Evolutionary conservation across 2,113 vertebrate genomes (phyloP), one percentile per base, ranked within the genome.

Genomic region (Merops nubicus): DNA sequence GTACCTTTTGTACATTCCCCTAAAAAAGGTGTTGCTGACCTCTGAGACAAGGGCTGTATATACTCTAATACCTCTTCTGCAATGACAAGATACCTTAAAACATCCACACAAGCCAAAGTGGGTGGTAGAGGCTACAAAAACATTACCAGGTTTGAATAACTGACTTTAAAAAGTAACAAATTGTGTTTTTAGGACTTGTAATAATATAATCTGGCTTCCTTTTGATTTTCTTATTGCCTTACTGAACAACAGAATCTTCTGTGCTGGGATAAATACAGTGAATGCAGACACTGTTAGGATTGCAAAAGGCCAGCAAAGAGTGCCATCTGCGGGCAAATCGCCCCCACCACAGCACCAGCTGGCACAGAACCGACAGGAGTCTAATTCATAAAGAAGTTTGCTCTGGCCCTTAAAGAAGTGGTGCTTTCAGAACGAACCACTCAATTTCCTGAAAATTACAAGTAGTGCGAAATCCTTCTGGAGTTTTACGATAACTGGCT

Each of bases 261-360:
- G 31, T 5, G 48, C 10, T 0, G 2, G 21, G 68, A 21, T 14
- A 13, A 45, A 21, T 4, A 8, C 3, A 16, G 25, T 14, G n/a
- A 29, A 23, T 7, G 40, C 25, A 29, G 33, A 40, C 10, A 17
- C 9, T 1, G 1, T 4, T 12, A 3, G 5, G 12, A 10, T 7
- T 21, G 82, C 40, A 10, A 29, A 81, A 59, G 72, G 31, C 36
- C 33, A 74, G 72, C 72, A 45, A 36, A 68, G 31, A 8, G 51
- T 64, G 93, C 94, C 93, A 96, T 43, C 95, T 91, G 53, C 9
- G 51, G 96, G 88, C 64, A 67, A 75, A 48, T 13, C 1, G 4
- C 19, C 1, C 28, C 56, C 6, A 63, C 0, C 4, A 57, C 87
- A 57, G 42, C 20, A 14, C 19, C 14, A 4, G 40, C 4, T 1